Evolutionary conservation across 1,140 invertebrate species (phyloP).

Genomic region (Bombus haemorrhoidalis): DNA sequence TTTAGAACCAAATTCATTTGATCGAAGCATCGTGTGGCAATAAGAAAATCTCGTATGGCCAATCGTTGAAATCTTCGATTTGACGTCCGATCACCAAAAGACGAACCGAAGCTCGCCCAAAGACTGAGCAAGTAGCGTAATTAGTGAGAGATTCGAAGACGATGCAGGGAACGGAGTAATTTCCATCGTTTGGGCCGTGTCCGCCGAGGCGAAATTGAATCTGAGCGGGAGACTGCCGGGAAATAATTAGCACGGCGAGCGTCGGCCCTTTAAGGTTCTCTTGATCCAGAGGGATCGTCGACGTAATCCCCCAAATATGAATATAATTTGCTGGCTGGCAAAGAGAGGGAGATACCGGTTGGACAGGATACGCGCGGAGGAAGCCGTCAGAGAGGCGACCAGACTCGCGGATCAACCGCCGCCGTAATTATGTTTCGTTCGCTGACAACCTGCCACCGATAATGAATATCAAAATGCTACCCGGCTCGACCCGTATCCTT

Average conservation of each 20-base stretch:
- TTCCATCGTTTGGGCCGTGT: constrained; percentile 60
- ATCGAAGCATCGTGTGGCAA: not conserved
- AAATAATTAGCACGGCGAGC: constrained; percentile 79
- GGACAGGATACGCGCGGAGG: constrained; percentile 48
- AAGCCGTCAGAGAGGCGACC: constrained; percentile 48
- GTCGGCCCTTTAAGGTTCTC: constrained; percentile 76
- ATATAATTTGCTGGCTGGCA: constrained; percentile 78
- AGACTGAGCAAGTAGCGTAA: constrained; percentile 38
- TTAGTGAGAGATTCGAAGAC: constrained; percentile 39
- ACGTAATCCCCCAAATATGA: constrained; percentile 80
- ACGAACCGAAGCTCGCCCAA: not conserved
- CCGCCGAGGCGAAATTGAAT: constrained; percentile 76
- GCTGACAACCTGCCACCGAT: constrained; percentile 65
- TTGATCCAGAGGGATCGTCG: constrained; percentile 76
- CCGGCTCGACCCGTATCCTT: not conserved
- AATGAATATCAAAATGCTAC: constrained; percentile 61
- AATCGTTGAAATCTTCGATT: not conserved
- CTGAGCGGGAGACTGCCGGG: constrained; percentile 66
- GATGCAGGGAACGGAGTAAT: constrained; percentile 57
- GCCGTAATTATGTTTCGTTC: constrained; percentile 66
- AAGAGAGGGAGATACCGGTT: constrained; percentile 51
- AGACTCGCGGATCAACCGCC: constrained; percentile 56
- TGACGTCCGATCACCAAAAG: not conserved
- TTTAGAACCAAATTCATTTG: not conserved
- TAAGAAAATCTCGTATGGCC: not conserved